Base-by-base conservation (phyloP, 2,113 vertebrate species). In the Myodes glareolus region DNA sequence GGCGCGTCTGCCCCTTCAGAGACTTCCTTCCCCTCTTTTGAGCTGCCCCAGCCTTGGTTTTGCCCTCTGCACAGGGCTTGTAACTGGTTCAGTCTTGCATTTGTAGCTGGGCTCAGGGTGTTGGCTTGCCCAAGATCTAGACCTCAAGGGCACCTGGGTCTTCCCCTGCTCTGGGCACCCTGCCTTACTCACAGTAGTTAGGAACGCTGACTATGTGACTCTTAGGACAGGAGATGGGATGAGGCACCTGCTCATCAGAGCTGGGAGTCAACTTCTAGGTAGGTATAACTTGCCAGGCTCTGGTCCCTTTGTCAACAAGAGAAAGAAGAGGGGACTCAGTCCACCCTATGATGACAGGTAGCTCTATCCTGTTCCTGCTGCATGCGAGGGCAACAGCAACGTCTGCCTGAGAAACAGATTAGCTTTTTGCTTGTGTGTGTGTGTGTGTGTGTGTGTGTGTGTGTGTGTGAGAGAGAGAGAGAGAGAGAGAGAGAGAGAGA, bases 221-320 rank as follows among this genome's bases (percentile, higher is more conserved):
- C 17, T 39, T 39, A 19, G 73, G 88, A n/a, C 47, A 45, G 52
- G 77, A 72, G 39, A 13, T 14, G 73, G 91, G 39, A 47, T 89
- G 61, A 55, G 85, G 47, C 36, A 58, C 17, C 29, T 87, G 67
- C 61, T 76, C n/a, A 58, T 16, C 45, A 39, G 86, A 58, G 75
- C 52, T 88, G 25, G 27, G 33, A 85, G 8, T 88, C 50, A 87
- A n/a, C 77, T 91, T 87, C 50, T 50, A 9, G 58, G 36, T 17
- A 50, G 31, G 63, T 93, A n/a, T n/a, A n/a, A n/a, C n/a, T n/a
- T n/a, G 81, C 63, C n/a, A 5, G 63, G 73, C 39, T 89, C 85
- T 95, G 77, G 33, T 3, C 10, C 25, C 61, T 27, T 1, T 94
- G 73, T 96, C 61, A 61, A 73, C 50, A 21, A 21, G 13, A 76